Conservation (phyloP, 2,113 vertebrate genomes). For the Meriones unguiculatus region DNA sequence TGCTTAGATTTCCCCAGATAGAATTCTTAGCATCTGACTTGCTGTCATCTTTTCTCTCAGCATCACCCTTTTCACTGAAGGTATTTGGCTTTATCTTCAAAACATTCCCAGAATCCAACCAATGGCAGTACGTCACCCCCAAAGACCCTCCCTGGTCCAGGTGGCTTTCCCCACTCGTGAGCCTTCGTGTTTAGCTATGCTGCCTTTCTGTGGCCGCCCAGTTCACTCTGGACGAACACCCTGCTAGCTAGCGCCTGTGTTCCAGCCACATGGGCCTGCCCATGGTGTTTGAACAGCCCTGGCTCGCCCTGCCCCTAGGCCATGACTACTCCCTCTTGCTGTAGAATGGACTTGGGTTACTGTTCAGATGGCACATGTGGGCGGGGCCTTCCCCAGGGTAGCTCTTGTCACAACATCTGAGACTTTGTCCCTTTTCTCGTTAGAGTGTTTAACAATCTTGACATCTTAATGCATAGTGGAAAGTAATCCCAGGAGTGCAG, state of each 20-base stretch:
- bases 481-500: not conserved
- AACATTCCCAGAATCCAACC: not conserved
- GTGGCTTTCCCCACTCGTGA: not conserved
- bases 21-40: not conserved
- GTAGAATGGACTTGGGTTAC: not conserved
- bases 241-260: not conserved
- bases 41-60: not conserved
- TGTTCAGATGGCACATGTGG: no score
- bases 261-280: not conserved
- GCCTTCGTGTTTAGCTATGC: not conserved
- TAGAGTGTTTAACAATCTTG: no score
- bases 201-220: not conserved
- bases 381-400: not conserved
- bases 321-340: not conserved
- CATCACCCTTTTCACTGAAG: not conserved
- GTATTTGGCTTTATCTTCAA: not conserved
- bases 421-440: not conserved
- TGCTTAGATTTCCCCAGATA: not conserved
- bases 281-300: not conserved
- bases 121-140: not conserved
- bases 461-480: not conserved
- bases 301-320: not conserved
- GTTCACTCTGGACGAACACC: not conserved
- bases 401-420: not conserved
- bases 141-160: not conserved